Conservation (phyloP, 2,113 vertebrate species). For the Triplophysa rosa region DNA sequence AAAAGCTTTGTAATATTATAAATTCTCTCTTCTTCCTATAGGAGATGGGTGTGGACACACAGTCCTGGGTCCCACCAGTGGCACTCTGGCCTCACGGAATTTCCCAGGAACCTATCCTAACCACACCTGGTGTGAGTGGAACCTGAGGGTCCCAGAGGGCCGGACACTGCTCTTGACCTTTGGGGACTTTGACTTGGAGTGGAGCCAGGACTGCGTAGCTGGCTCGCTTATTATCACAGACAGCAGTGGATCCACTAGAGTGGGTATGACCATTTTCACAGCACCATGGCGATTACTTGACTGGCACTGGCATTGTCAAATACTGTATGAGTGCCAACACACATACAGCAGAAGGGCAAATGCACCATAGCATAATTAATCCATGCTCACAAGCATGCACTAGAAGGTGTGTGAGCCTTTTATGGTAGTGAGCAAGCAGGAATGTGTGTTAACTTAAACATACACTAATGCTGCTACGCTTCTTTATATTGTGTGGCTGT, state of each 20-base stretch:
- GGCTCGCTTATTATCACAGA: conserved; percentile 76
- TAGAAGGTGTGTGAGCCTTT: conserved; percentile 20
- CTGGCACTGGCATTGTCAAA: conserved; percentile 15
- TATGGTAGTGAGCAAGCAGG: conserved; percentile 22
- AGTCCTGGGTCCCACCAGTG: conserved; percentile 73
- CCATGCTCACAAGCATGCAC: conserved; percentile 7
- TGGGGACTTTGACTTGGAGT: conserved; percentile 82
- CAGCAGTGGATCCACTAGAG: conserved; percentile 53
- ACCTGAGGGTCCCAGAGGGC: conserved; percentile 66
- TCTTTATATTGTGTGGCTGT: neutral
- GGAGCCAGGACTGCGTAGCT: conserved; percentile 71
- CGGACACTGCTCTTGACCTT: conserved; percentile 75
- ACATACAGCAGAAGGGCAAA: conserved; percentile 14
- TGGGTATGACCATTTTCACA: conserved; percentile 66
- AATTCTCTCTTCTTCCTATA: conserved; percentile 51
- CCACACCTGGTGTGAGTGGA: conserved; percentile 78
- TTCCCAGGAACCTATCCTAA: conserved; percentile 85
- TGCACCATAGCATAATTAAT: conserved; percentile 1
- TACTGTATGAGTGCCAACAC: neutral
- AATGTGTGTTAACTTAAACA: conserved; percentile 30
- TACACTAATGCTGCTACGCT: conserved; percentile 23
- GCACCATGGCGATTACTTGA: conserved; percentile 15
- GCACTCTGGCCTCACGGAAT: conserved; percentile 82
- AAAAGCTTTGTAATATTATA: neutral
- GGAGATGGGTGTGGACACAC: conserved; percentile 85